A percentile compares a stretch with the other conserved stretches of the same genome.
These are phyloP conservation scores for Zoanthus solanderi DNA, from an alignment of 92 coral and sea anemone species.

Conservation along the genomic window DNA sequence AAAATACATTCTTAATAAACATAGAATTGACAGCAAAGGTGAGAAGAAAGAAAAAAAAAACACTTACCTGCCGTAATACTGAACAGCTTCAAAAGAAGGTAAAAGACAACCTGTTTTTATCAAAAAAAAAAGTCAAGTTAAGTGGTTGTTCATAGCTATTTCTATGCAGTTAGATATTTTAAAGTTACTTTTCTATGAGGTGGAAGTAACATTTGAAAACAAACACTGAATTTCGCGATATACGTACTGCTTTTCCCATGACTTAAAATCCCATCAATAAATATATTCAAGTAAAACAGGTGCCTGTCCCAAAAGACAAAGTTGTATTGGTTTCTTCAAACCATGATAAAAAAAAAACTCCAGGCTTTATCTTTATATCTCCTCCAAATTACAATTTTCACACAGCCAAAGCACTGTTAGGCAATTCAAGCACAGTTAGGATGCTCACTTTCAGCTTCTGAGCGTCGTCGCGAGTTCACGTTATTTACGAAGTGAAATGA, in stretches of 20 bases:
- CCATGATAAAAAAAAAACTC: conserved; percentile 7
- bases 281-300: conserved; percentile 5
- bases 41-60: not conserved
- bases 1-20: conserved; percentile 4
- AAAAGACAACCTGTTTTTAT: not conserved
- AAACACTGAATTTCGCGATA: not conserved
- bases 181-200: not conserved
- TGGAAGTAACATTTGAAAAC: not conserved
- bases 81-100: conserved; percentile 18
- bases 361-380: not conserved
- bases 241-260: conserved; percentile 28
- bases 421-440: not conserved
- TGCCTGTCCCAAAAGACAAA: conserved; percentile 39
- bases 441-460: conserved; percentile 17
- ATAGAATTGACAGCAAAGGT: not conserved
- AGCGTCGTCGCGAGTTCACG: not conserved
- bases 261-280: conserved; percentile 28
- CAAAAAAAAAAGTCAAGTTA: not conserved
- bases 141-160: not conserved
- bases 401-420: conserved; percentile 1
- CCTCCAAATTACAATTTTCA: conserved; percentile 7
- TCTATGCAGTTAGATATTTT: not conserved
- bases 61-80: conserved; percentile 15
- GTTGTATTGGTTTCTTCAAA: conserved; percentile 7
- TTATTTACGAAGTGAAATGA: conserved; percentile 9